Conservation (phyloP, 1,140 invertebrate species). For the Triops longicaudatus region DNA sequence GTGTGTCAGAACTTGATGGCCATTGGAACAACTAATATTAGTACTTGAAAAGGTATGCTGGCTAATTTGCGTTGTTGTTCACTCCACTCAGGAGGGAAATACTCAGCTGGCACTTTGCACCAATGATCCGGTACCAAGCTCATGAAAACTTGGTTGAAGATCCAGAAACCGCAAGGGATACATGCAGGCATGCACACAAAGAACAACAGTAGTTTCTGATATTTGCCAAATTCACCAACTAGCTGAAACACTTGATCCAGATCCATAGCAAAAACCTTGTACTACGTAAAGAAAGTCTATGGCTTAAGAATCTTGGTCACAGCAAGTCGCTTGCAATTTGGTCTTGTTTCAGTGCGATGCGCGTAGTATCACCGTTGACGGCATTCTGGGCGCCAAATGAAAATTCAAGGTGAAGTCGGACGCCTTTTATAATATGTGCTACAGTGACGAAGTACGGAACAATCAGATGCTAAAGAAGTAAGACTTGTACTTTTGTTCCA, state of each 20-base stretch:
- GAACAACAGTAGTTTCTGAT: constrained; percentile 45
- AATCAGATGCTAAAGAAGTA: neutral
- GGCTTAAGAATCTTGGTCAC: neutral
- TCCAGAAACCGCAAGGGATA: constrained; percentile 38
- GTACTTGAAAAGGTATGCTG: constrained; percentile 22
- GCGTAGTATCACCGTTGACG: neutral
- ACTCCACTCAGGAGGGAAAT: constrained; percentile 15
- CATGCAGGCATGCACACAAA: constrained; percentile 39
- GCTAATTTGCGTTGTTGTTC: constrained; percentile 19
- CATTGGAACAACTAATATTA: neutral
- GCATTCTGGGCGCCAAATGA: constrained; percentile 1
- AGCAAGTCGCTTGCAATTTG: neutral
- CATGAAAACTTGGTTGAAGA: constrained; percentile 43
- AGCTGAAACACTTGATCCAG: constrained; percentile 46
- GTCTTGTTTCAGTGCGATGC: neutral
- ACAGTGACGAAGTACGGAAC: neutral
- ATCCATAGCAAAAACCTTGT: constrained; percentile 28
- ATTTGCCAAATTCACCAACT: constrained; percentile 48
- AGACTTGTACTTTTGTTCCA: neutral
- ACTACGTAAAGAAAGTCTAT: neutral
- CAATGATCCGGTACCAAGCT: constrained; percentile 43
- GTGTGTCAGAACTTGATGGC: too few species aligned
- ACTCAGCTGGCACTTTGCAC: constrained; percentile 36
- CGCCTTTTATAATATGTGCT: neutral
- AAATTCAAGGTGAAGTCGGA: neutral